Conservation (phyloP, 2,888 invertebrate species). For the Dryococelus australis region DNA sequence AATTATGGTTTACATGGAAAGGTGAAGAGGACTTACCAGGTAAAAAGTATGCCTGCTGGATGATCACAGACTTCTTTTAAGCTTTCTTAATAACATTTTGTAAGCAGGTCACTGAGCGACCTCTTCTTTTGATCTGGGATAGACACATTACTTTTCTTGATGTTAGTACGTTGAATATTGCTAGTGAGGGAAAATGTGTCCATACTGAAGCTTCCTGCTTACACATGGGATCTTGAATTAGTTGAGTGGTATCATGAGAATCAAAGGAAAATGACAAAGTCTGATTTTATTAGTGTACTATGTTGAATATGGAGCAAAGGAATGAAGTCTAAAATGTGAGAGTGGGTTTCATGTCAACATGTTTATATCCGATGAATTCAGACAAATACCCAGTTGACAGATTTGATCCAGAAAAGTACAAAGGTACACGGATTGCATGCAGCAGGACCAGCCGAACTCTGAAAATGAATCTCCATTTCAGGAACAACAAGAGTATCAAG, state of each 20-base stretch:
- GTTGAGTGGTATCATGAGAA: neutral
- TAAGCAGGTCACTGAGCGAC: conserved; percentile 31
- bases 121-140: conserved; percentile 38
- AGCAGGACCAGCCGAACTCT: too few species aligned
- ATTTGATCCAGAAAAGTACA: conserved; percentile 16
- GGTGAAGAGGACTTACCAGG: conserved; percentile 21
- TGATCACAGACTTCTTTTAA: conserved; percentile 27
- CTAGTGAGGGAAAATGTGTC: conserved; percentile 35
- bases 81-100: conserved; percentile 31
- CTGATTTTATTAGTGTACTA: neutral
- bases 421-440: neutral
- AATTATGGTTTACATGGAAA: conserved; percentile 28
- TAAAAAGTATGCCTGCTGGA: neutral
- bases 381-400: conserved; percentile 6
- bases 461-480: neutral
- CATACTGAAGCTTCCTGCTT: conserved; percentile 40
- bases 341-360: neutral
- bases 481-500: neutral
- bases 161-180: conserved; percentile 28
- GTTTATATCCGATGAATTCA: neutral
- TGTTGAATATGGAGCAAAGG: neutral
- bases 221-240: neutral
- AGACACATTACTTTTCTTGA: conserved; percentile 39
- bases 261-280: conserved; percentile 9
- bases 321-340: neutral